Conservation (phyloP, 2,888 invertebrate species). For the Podabrus alpinus region DNA sequence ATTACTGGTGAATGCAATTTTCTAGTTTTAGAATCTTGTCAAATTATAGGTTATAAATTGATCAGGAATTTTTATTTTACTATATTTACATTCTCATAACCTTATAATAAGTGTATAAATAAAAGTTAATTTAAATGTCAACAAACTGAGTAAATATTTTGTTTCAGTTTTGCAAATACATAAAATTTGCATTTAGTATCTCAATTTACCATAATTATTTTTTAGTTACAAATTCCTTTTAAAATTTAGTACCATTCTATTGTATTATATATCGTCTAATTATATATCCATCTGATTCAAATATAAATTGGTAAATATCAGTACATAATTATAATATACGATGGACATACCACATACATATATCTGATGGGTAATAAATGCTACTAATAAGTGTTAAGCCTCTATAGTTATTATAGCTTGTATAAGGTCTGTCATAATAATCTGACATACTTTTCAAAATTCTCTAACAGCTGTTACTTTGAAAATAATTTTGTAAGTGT, state of each 20-base stretch:
- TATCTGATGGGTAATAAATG: background rate
- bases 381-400: background rate
- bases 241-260: no score
- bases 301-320: background rate
- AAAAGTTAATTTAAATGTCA: background rate
- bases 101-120: background rate
- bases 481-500: background rate
- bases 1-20: background rate
- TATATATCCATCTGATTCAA: no score
- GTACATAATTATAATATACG: background rate
- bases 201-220: background rate
- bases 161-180: background rate
- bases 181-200: background rate
- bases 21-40: background rate
- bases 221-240: no score
- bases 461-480: background rate
- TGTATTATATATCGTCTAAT: no score
- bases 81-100: background rate
- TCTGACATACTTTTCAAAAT: background rate
- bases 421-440: background rate
- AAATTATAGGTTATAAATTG: background rate
- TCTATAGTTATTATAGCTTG: background rate
- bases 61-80: background rate
- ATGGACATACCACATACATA: background rate
- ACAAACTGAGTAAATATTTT: background rate